Percentiles rank a stretch among this genome's conserved stretches.
Conservation (phyloP, 2,888 invertebrate species). For the Hemicrepidius hirtus region DNA sequence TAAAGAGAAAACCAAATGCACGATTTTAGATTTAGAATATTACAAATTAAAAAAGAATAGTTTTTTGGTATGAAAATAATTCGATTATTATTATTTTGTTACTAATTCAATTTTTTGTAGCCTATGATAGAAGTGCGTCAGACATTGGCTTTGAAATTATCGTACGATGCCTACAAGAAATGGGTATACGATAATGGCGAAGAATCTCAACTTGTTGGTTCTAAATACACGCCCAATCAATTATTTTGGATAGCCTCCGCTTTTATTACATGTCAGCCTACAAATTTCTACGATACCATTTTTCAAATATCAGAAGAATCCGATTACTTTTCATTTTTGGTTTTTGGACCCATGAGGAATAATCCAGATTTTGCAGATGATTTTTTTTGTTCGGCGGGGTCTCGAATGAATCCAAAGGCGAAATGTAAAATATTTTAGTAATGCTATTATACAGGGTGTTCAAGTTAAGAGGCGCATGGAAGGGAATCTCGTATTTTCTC, state of each 20-base stretch:
- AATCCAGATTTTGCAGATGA: conserved; percentile 36
- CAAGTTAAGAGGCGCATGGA: too few relatives aligned
- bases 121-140: conserved; percentile 27
- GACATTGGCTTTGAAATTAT: conserved; percentile 29
- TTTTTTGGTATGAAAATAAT: conserved; percentile 19
- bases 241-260: conserved; percentile 69
- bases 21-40: conserved; percentile 13
- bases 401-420: conserved; percentile 20
- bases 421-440: conserved; percentile 22
- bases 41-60: conserved; percentile 16
- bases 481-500: too few relatives aligned
- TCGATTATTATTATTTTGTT: background rate
- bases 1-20: conserved; percentile 13
- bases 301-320: background rate
- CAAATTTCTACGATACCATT: conserved; percentile 1
- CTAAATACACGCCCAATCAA: conserved; percentile 79
- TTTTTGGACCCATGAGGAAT: conserved; percentile 23
- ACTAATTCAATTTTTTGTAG: conserved; percentile 9
- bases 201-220: conserved; percentile 81
- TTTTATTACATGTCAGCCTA: conserved; percentile 4
- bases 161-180: conserved; percentile 74
- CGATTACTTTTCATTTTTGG: too few relatives aligned
- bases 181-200: conserved; percentile 80
- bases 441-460: too few relatives aligned
- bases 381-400: conserved; percentile 18